Evolutionary conservation across 2,888 invertebrate species (phyloP).

Genomic region (Eupithecia inturbata): DNA sequence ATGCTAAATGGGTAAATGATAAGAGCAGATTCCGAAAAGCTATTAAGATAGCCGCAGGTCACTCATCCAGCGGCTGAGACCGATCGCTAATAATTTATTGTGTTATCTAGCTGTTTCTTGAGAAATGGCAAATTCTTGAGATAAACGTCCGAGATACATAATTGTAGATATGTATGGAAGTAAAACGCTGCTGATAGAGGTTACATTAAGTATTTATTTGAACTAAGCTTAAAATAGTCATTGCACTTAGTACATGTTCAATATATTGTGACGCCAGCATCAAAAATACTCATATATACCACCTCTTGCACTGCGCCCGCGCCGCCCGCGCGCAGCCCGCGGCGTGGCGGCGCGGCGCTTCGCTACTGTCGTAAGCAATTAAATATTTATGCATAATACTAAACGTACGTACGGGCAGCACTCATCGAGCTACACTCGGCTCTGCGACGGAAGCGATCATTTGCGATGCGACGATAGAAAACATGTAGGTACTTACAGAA

Average conservation of each 20-base stretch:
- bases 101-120: not conserved
- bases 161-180: too few relatives aligned
- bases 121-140: not conserved
- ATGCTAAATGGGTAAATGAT: too few relatives aligned
- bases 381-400: not conserved
- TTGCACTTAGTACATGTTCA: slow-evolving; percentile 62
- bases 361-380: not conserved
- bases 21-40: too few relatives aligned
- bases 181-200: slow-evolving; percentile 36
- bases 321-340: not conserved
- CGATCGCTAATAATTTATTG: not conserved
- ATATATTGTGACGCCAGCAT: slow-evolving; percentile 59
- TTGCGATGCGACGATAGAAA: not conserved
- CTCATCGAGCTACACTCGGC: not conserved
- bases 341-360: slow-evolving; percentile 5
- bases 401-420: not conserved
- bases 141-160: too few relatives aligned
- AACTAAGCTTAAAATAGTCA: slow-evolving; percentile 58
- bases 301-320: slow-evolving; percentile 25
- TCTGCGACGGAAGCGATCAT: not conserved
- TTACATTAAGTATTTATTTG: slow-evolving; percentile 54
- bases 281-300: slow-evolving; percentile 53
- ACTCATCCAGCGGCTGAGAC: not conserved
- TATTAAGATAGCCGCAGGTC: too few relatives aligned
- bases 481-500: not conserved